Percentiles rank a stretch among this genome's conserved stretches.
Conservation (phyloP, 1,140 invertebrate genomes). For the Liolophura sinensis region DNA sequence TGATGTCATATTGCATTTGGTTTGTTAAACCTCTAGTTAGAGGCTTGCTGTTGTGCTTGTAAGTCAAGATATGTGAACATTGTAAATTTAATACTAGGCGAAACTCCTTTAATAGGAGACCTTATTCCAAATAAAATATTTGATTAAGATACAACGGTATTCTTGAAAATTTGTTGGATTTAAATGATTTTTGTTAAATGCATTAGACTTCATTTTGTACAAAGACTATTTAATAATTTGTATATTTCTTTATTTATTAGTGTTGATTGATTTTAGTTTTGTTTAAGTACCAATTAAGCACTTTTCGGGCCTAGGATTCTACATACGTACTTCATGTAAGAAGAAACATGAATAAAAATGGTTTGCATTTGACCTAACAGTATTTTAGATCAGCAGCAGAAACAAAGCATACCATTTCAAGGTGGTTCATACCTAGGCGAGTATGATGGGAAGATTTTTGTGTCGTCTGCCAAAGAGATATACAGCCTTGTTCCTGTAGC, state of each 20-base stretch:
- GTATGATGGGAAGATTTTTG: conserved; percentile 62
- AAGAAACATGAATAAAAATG: not conserved
- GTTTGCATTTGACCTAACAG: conserved; percentile 34
- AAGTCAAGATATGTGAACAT: not conserved
- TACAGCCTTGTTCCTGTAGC: conserved; percentile 61
- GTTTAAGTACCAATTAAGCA: not conserved
- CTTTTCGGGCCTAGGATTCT: not conserved
- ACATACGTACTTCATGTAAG: no score
- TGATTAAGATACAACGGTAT: no score
- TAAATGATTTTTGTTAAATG: no score
- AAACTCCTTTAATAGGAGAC: no score
- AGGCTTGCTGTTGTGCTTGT: not conserved
- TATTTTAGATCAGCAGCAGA: conserved; percentile 63
- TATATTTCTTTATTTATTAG: no score
- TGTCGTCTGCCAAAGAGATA: conserved; percentile 58
- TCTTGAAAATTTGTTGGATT: no score
- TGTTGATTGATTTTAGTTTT: no score
- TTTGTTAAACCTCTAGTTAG: not conserved
- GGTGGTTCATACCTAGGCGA: conserved; percentile 60
- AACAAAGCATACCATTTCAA: conserved; percentile 61
- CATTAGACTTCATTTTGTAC: no score
- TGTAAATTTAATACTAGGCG: no score
- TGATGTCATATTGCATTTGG: not conserved
- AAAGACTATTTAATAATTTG: no score
- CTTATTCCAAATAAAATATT: no score